Evolutionary conservation across 2,888 invertebrate genomes (phyloP).

Genomic region (Trichogramma dendrolimi): DNA sequence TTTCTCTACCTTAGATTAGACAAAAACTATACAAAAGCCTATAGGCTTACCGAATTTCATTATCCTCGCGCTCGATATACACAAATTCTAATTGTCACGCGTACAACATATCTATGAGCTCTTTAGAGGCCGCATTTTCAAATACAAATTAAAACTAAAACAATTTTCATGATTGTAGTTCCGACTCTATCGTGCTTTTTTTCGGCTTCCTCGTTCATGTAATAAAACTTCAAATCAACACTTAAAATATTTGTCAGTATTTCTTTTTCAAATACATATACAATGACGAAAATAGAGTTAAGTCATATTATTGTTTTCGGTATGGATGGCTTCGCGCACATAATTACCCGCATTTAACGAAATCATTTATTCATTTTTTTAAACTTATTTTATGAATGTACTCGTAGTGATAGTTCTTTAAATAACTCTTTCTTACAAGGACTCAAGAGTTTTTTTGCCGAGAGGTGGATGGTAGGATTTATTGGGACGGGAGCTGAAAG

Average conservation of each 20-base stretch:
- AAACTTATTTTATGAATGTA: slow-evolving; percentile 13
- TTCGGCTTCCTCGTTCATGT: slow-evolving; percentile 24
- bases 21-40: slow-evolving; percentile 26
- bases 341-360: neutral
- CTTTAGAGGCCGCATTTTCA: slow-evolving; percentile 22
- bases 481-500: slow-evolving; percentile 3
- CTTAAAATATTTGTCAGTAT: slow-evolving; percentile 24
- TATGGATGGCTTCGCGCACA: slow-evolving; percentile 35
- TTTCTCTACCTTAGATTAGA: slow-evolving; percentile 20
- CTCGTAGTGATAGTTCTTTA: slow-evolving; percentile 21
- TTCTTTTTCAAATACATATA: slow-evolving; percentile 19
- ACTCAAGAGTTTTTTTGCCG: slow-evolving; percentile 35
- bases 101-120: slow-evolving; percentile 18
- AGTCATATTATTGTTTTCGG: slow-evolving; percentile 30
- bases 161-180: slow-evolving; percentile 16
- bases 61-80: slow-evolving; percentile 10
- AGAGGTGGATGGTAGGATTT: slow-evolving; percentile 33
- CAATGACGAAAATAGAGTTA: slow-evolving; percentile 24
- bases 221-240: slow-evolving; percentile 24
- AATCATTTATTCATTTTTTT: slow-evolving; percentile 16
- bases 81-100: slow-evolving; percentile 1
- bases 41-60: slow-evolving; percentile 9
- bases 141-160: slow-evolving; percentile 16
- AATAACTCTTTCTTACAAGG: slow-evolving; percentile 38
- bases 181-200: slow-evolving; percentile 15